phyloP scores from a whole-genome alignment of 53 echinoderm and acorn worm species.

The Crossaster papposus region DNA sequence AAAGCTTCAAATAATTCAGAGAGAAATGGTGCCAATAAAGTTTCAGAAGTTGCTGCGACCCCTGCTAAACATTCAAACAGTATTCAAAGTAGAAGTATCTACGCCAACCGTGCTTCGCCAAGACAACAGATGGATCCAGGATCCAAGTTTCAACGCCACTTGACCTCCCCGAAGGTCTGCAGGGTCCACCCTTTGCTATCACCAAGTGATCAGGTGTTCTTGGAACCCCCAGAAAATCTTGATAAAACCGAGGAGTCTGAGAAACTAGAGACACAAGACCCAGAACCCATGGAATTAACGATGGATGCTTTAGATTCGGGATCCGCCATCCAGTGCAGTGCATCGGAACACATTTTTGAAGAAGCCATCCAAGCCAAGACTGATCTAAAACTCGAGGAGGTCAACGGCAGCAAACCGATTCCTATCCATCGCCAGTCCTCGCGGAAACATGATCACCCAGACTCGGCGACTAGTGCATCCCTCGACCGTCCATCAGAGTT shows the following conservation, averaged over 20 bases:
- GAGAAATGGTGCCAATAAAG: neutral
- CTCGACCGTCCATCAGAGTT: neutral
- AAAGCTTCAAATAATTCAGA: neutral
- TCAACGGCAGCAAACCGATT: conserved; percentile 25
- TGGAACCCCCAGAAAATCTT: neutral
- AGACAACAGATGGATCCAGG: neutral
- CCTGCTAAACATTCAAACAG: conserved; percentile 7
- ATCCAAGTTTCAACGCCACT: conserved; percentile 21
- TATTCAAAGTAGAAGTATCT: neutral
- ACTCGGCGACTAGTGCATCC: neutral
- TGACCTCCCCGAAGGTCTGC: conserved; percentile 51
- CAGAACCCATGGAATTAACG: neutral
- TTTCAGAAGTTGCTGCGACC: neutral
- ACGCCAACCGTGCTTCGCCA: neutral
- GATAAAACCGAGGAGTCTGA: neutral
- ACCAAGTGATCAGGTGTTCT: conserved; percentile 5
- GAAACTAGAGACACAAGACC: neutral
- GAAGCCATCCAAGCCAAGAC: too few relatives aligned
- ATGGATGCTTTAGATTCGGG: neutral
- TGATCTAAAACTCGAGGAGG: neutral
- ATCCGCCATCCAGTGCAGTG: neutral
- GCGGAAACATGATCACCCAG: neutral
- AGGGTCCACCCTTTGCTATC: conserved; percentile 31
- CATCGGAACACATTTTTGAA: neutral
- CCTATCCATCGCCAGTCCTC: neutral